These are phyloP conservation scores for Echiichthys vipera DNA, from an alignment of 2,797 vertebrate genomes.

Conservation along the genomic window DNA sequence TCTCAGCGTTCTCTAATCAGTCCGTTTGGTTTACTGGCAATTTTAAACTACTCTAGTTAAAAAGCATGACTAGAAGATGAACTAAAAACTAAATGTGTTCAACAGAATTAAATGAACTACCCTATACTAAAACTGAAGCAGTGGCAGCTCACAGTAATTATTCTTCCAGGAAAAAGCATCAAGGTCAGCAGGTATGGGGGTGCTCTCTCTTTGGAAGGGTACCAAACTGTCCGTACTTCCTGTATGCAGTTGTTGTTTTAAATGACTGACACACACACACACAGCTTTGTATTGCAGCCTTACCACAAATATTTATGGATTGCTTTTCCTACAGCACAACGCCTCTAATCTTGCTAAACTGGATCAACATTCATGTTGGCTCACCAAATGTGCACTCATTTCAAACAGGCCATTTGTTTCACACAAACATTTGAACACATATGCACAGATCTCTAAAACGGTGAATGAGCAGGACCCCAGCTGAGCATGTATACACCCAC, in stretches of 20 bases:
- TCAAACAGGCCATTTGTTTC: slow-evolving; percentile 6
- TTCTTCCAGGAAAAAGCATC: slow-evolving; percentile 29
- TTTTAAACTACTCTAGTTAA: slow-evolving; percentile 21
- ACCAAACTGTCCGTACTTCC: slow-evolving; percentile 29
- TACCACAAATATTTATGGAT: slow-evolving; percentile 32
- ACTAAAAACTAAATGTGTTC: slow-evolving; percentile 29
- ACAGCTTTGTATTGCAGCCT: too few relatives aligned
- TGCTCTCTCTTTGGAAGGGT: slow-evolving; percentile 6
- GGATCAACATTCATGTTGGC: background rate
- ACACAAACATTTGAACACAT: slow-evolving; percentile 19
- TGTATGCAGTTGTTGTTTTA: slow-evolving; percentile 14
- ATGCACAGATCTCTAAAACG: background rate
- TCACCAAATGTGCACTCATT: slow-evolving; percentile 4
- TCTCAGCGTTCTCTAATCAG: slow-evolving; percentile 22
- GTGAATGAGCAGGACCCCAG: slow-evolving; percentile 5
- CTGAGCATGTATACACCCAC: background rate
- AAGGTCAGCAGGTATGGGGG: background rate
- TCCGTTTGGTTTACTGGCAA: slow-evolving; percentile 13
- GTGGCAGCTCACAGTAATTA: background rate
- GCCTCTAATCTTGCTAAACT: slow-evolving; percentile 14
- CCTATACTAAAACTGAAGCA: background rate
- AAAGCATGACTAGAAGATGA: slow-evolving; percentile 16
- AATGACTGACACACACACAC: background rate
- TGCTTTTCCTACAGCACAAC: slow-evolving; percentile 5
- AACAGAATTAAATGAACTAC: slow-evolving; percentile 7